Evolutionary conservation across 2,888 invertebrate species (phyloP).

Genomic region (Acanthosepion lycidas): DNA sequence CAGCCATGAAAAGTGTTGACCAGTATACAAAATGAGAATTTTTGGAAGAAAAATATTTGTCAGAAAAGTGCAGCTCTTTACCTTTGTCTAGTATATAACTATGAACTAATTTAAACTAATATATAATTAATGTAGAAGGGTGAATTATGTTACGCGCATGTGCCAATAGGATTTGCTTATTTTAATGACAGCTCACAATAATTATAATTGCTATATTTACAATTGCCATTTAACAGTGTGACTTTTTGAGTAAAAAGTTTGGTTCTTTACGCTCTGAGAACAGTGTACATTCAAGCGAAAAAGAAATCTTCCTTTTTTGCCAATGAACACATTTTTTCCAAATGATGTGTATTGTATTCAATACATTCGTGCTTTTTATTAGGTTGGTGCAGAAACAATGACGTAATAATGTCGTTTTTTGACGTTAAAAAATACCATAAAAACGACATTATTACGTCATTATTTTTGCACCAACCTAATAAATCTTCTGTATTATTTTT

Average conservation of each 20-base stretch:
- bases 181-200: background rate
- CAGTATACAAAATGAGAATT: background rate
- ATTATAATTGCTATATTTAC: background rate
- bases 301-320: too few relatives aligned
- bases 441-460: too few relatives aligned
- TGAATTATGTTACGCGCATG: background rate
- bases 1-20: background rate
- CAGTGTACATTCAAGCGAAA: too few relatives aligned
- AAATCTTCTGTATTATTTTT: too few relatives aligned
- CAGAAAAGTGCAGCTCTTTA: background rate
- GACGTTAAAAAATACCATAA: too few relatives aligned
- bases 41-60: background rate
- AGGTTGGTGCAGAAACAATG: too few relatives aligned
- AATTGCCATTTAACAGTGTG: background rate
- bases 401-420: too few relatives aligned
- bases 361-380: too few relatives aligned
- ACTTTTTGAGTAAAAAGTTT: background rate
- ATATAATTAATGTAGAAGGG: background rate
- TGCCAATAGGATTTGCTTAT: background rate
- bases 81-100: background rate
- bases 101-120: background rate
- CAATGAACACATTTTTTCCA: too few relatives aligned
- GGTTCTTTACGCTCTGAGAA: background rate
- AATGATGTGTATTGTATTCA: too few relatives aligned
- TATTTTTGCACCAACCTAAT: too few relatives aligned